Conservation (phyloP, 2,113 vertebrate genomes). For the Herpailurus yagouaroundi region DNA sequence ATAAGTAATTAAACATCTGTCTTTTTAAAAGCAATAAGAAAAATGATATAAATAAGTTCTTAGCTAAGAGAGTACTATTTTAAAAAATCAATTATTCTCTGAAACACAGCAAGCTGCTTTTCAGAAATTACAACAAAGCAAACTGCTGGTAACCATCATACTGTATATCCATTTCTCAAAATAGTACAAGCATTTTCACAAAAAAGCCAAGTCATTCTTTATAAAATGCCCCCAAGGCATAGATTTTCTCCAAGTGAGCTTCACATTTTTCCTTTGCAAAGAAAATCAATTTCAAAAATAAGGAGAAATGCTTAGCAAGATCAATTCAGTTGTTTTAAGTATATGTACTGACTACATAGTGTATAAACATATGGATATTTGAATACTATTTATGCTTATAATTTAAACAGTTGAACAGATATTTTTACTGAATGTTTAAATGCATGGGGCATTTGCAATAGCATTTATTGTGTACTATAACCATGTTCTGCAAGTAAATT, state of each 20-base stretch:
- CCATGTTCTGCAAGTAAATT: not conserved
- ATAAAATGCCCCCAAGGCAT: constrained; percentile 79
- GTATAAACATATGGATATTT: constrained; percentile 30
- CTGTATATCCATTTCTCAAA: constrained; percentile 83
- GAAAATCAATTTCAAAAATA: constrained; percentile 82
- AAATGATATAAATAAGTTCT: constrained; percentile 72
- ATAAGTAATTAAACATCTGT: constrained; percentile 79
- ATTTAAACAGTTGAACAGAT: not conserved
- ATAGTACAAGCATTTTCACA: constrained; percentile 79
- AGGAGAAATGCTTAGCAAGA: constrained; percentile 72
- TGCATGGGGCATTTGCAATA: not conserved
- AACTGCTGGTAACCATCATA: constrained; percentile 80
- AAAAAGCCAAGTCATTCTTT: constrained; percentile 83
- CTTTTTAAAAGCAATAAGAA: constrained; percentile 1
- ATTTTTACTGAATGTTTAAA: constrained; percentile 38
- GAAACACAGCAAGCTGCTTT: constrained; percentile 80
- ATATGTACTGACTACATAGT: not conserved
- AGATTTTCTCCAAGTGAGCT: constrained; percentile 80
- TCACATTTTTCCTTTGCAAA: constrained; percentile 74
- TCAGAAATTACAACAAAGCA: constrained; percentile 81
- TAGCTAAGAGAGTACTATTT: constrained; percentile 77
- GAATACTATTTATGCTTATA: constrained; percentile 35
- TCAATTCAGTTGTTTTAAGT: constrained; percentile 49
- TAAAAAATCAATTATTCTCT: constrained; percentile 82
- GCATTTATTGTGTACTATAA: not conserved